phyloP scores from a whole-genome alignment of 2,113 vertebrate species.

The Marmota monax region DNA sequence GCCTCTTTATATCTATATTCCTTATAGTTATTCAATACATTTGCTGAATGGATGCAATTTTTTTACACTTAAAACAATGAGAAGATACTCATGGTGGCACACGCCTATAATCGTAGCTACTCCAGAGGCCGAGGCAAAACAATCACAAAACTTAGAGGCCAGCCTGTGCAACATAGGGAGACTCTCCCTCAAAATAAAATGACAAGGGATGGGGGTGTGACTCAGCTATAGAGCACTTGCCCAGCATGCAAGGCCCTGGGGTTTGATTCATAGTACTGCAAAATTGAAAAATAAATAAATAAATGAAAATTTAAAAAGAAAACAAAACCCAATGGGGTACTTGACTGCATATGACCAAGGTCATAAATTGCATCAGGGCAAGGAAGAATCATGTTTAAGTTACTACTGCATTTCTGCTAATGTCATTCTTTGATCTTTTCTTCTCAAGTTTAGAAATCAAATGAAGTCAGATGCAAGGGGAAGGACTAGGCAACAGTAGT shows the following conservation, averaged over 20 bases:
- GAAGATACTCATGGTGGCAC: not conserved
- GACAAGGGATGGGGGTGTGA: not conserved
- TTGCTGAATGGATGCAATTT: slow-evolving; percentile 13
- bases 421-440: not conserved
- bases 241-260: not conserved
- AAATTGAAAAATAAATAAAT: not conserved
- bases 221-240: not conserved
- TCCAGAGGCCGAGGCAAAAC: not conserved
- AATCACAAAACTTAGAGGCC: too few species aligned
- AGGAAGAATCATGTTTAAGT: not conserved
- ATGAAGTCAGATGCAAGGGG: not conserved
- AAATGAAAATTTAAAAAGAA: not conserved
- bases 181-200: not conserved
- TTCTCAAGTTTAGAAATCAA: slow-evolving; percentile 40
- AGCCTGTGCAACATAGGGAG: not conserved
- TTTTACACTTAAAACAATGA: not conserved
- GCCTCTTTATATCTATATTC: not conserved
- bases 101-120: not conserved
- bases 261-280: not conserved
- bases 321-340: not conserved
- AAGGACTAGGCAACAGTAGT: not conserved
- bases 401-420: not conserved
- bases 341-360: not conserved
- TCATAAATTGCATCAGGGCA: not conserved
- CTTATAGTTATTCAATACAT: not conserved